A percentile compares a stretch with the other conserved stretches of the same genome.
phyloP scores from a whole-genome alignment of 2,797 vertebrate genomes.

The Otolemur crassicaudatus region DNA sequence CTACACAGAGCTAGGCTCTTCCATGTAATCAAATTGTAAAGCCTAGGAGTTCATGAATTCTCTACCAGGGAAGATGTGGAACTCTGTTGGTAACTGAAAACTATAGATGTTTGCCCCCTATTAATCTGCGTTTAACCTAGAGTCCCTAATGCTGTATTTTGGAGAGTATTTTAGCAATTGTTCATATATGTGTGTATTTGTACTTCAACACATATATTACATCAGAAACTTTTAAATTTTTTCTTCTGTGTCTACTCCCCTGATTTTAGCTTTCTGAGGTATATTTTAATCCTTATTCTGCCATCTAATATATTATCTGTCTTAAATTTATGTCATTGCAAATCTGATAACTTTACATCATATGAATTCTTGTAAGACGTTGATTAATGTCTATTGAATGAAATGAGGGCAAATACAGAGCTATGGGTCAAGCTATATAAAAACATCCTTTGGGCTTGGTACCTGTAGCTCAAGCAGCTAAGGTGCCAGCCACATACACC shows the following conservation, averaged over 20 bases:
- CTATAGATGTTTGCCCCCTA: background rate
- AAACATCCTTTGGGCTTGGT: background rate
- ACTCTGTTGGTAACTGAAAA: background rate
- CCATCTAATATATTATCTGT: background rate
- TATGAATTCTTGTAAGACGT: background rate
- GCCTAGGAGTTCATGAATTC: background rate
- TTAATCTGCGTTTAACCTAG: background rate
- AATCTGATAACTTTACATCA: background rate
- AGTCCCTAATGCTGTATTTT: background rate
- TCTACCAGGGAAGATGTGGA: no score
- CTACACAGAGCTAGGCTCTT: background rate
- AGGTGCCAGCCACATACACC: no score
- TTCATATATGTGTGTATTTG: background rate
- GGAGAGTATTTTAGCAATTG: background rate
- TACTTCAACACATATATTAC: background rate
- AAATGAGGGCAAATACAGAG: background rate
- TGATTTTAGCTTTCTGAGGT: background rate
- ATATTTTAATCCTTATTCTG: background rate
- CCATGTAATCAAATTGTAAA: background rate
- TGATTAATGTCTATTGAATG: background rate
- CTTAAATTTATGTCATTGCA: background rate
- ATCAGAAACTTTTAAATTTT: background rate
- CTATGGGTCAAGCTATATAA: background rate
- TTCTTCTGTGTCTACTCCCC: background rate
- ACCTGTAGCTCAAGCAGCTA: no score